phyloP scores from a whole-genome alignment of 23 tunicate genomes.

The Clavelina lepadiformis region DNA sequence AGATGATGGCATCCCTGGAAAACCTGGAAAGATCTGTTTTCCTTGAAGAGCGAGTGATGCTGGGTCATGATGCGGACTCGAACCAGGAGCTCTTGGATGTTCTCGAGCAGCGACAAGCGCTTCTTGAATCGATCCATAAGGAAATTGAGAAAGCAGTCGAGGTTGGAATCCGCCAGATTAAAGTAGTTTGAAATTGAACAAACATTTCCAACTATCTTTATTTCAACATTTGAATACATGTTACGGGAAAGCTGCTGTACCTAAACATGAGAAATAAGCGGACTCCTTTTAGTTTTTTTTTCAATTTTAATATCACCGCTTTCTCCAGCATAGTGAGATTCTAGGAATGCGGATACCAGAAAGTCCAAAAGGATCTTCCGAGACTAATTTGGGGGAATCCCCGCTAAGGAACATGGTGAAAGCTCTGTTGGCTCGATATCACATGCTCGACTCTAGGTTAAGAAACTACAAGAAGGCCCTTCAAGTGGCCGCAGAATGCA shows the following conservation, averaged over 20 bases:
- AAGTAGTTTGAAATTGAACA: background rate
- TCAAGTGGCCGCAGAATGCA: constrained; percentile 21
- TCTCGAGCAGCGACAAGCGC: constrained; percentile 13
- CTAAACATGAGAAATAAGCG: too few relatives aligned
- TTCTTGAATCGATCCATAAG: constrained; percentile 42
- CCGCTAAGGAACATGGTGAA: constrained; percentile 11
- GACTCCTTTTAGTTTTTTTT: too few relatives aligned
- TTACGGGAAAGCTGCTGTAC: too few relatives aligned
- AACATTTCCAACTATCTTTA: too few relatives aligned
- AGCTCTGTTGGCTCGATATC: constrained; percentile 39
- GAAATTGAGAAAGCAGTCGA: constrained; percentile 68
- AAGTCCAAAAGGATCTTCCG: background rate
- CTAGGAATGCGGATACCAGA: constrained; percentile 39
- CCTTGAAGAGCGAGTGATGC: constrained; percentile 26
- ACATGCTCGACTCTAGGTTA: constrained; percentile 27
- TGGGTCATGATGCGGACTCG: constrained; percentile 44
- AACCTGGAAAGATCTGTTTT: constrained; percentile 54
- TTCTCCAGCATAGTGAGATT: constrained; percentile 52
- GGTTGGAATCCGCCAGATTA: constrained; percentile 13
- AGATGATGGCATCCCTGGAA: constrained; percentile 61
- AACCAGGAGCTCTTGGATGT: constrained; percentile 25
- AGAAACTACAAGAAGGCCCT: constrained; percentile 53
- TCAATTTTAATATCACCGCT: too few relatives aligned
- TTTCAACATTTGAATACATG: too few relatives aligned
- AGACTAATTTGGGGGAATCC: constrained; percentile 17